Conservation (phyloP, 1,140 invertebrate species). For the Araneus ventricosus region DNA sequence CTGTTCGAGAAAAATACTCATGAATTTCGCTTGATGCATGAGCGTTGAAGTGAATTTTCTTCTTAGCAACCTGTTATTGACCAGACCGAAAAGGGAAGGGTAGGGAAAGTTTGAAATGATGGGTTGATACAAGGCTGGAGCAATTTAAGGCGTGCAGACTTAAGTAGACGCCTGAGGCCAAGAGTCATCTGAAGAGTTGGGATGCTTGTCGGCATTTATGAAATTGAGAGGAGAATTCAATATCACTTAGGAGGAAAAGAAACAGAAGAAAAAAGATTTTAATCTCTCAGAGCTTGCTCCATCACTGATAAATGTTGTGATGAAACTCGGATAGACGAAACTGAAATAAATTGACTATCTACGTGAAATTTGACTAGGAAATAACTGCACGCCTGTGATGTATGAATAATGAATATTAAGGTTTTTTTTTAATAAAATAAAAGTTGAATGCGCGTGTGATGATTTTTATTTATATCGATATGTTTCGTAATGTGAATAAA, state of each 20-base stretch:
- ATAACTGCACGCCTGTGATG: too few relatives aligned
- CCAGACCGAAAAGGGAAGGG: not conserved
- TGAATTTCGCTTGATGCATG: too few relatives aligned
- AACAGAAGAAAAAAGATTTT: not conserved
- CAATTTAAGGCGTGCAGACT: not conserved
- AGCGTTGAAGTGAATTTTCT: too few relatives aligned
- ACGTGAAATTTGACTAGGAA: too few relatives aligned
- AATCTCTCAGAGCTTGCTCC: not conserved
- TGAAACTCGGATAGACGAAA: not conserved
- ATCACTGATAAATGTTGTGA: not conserved
- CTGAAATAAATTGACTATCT: not conserved
- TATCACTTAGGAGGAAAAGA: not conserved
- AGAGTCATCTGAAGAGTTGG: not conserved
- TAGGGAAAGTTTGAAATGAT: not conserved
- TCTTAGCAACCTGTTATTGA: too few relatives aligned
- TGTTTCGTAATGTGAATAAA: too few relatives aligned
- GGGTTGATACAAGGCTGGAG: not conserved
- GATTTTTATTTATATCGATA: too few relatives aligned
- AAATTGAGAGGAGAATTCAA: slow-evolving; percentile 2
- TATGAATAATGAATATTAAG: too few relatives aligned
- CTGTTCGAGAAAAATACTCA: too few relatives aligned
- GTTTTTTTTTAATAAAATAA: too few relatives aligned
- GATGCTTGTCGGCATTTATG: not conserved
- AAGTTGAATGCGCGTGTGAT: too few relatives aligned
- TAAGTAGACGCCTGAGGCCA: not conserved